Percentiles rank a stretch among this genome's conserved stretches.
Conservation (phyloP, 2,888 invertebrate genomes). For the Pachliopta kotzebuea region DNA sequence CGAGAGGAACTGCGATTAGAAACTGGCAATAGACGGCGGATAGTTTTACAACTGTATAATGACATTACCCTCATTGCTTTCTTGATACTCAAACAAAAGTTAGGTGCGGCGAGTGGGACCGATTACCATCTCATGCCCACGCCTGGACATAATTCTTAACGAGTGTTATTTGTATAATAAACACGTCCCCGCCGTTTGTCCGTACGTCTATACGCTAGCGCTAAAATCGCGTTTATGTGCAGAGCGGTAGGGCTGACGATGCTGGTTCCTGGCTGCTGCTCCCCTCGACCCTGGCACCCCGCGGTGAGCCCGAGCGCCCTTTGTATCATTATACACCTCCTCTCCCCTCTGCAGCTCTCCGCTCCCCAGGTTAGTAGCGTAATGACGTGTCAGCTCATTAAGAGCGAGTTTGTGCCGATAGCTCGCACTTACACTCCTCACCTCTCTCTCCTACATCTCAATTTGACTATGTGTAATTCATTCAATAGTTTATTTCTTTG, state of each 20-base stretch:
- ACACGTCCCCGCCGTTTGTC: conserved; percentile 37
- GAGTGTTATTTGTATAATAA: conserved; percentile 47
- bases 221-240: conserved; percentile 30
- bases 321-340: conserved; percentile 56
- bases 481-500: too few relatives aligned
- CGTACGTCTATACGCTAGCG: not conserved
- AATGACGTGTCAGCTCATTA: conserved; percentile 54
- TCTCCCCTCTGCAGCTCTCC: too few relatives aligned
- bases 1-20: too few relatives aligned
- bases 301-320: conserved; percentile 51
- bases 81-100: conserved; percentile 7
- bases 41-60: too few relatives aligned
- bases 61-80: too few relatives aligned
- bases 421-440: conserved; percentile 34
- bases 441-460: not conserved
- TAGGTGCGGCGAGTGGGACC: not conserved
- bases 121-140: conserved; percentile 48
- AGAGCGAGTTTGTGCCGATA: conserved; percentile 42
- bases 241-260: too few relatives aligned
- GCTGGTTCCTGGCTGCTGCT: too few relatives aligned
- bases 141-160: conserved; percentile 44
- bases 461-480: not conserved
- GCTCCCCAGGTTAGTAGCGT: conserved; percentile 31
- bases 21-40: too few relatives aligned
- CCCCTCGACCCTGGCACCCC: conserved; percentile 56